Conservation (phyloP, 2,797 vertebrate genomes). For the Melanotaenia trifasciata region DNA sequence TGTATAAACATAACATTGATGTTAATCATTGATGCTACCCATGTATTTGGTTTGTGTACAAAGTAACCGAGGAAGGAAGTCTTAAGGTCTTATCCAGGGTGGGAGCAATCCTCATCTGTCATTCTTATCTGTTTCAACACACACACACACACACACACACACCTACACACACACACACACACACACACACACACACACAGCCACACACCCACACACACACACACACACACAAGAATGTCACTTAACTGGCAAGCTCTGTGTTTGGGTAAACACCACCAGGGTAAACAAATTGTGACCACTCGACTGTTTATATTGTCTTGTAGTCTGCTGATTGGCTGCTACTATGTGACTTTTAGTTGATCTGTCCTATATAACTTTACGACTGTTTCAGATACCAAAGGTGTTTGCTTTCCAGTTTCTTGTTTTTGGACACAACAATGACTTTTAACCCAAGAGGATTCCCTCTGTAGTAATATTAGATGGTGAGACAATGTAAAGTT, state of each 20-base stretch:
- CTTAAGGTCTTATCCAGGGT: slow-evolving; percentile 21
- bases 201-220: neutral
- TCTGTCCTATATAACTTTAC: neutral
- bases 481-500: neutral
- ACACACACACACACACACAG: slow-evolving; percentile 28
- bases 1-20: slow-evolving; percentile 16
- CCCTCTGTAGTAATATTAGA: neutral
- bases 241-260: slow-evolving; percentile 48
- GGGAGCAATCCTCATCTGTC: slow-evolving; percentile 55
- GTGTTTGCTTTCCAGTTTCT: neutral
- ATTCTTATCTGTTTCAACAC: slow-evolving; percentile 25
- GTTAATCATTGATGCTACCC: neutral
- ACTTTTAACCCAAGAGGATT: neutral
- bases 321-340: slow-evolving; percentile 23
- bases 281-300: slow-evolving; percentile 40
- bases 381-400: neutral
- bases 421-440: neutral
- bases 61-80: slow-evolving; percentile 35
- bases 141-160: slow-evolving; percentile 11
- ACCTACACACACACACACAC: neutral
- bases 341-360: slow-evolving; percentile 28
- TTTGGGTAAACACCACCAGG: slow-evolving; percentile 62
- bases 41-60: slow-evolving; percentile 45
- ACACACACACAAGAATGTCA: slow-evolving; percentile 44
- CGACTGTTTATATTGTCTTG: slow-evolving; percentile 48